These are phyloP conservation scores for Euphonia xanthogaster DNA, from an alignment of 2,797 vertebrate species.

Conservation along the genomic window DNA sequence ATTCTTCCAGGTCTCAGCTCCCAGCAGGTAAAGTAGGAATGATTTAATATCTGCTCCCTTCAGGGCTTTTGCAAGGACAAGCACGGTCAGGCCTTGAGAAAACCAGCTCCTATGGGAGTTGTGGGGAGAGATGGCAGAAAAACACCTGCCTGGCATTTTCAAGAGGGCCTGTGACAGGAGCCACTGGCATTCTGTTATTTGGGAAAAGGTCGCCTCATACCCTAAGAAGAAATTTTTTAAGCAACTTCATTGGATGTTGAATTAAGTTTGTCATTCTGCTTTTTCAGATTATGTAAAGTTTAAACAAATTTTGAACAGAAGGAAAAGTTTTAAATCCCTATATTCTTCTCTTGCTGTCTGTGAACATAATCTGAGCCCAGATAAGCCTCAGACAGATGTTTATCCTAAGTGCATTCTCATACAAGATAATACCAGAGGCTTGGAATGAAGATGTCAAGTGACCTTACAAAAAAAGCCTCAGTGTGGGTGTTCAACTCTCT, in stretches of 20 bases:
- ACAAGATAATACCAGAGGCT: background rate
- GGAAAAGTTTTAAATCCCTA: slow-evolving; percentile 34
- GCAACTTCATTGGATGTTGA: background rate
- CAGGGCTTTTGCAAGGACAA: background rate
- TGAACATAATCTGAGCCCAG: background rate
- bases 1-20: background rate
- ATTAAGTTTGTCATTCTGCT: slow-evolving; percentile 47
- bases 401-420: background rate
- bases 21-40: background rate
- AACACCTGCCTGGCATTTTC: slow-evolving; percentile 31
- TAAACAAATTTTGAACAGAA: slow-evolving; percentile 25
- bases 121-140: background rate
- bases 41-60: background rate
- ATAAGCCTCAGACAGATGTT: slow-evolving; percentile 40
- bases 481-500: background rate
- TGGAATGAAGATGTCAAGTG: background rate
- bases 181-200: slow-evolving; percentile 34
- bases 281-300: slow-evolving; percentile 46
- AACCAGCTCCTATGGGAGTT: background rate
- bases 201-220: slow-evolving; percentile 47
- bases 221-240: slow-evolving; percentile 22
- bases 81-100: background rate
- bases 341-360: background rate
- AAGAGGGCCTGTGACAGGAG: slow-evolving; percentile 29
- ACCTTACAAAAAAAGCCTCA: background rate